Evolutionary conservation across 2,113 vertebrate genomes (phyloP).

Genomic region (Steatornis caripensis): DNA sequence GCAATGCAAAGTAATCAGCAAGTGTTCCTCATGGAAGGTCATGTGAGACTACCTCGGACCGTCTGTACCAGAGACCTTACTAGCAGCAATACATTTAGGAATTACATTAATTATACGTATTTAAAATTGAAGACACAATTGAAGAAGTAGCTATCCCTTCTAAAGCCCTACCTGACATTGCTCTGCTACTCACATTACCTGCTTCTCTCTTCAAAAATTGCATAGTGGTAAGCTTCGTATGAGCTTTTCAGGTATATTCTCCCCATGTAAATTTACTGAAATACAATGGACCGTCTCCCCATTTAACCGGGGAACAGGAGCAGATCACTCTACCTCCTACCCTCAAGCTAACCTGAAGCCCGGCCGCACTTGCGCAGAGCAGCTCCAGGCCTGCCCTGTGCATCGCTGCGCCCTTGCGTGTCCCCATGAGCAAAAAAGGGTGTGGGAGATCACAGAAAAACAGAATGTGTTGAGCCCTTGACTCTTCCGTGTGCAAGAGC

Average conservation of each 20-base stretch:
- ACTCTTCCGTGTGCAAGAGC: background rate
- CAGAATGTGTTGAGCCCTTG: too few relatives aligned
- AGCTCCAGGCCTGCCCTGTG: background rate
- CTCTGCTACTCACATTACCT: background rate
- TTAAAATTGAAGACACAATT: background rate
- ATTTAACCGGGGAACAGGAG: background rate
- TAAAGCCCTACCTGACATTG: background rate
- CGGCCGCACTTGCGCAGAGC: background rate
- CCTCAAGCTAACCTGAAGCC: background rate
- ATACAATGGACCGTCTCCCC: background rate
- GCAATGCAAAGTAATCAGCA: background rate
- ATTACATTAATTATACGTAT: background rate
- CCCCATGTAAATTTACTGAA: background rate
- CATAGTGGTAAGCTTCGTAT: background rate
- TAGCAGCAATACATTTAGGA: background rate
- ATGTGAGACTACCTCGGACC: background rate
- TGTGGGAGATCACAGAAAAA: background rate
- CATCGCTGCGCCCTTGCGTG: fast-evolving
- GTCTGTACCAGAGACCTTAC: background rate
- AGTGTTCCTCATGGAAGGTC: background rate
- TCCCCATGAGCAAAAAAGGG: background rate
- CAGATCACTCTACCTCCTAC: background rate
- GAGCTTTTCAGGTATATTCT: background rate
- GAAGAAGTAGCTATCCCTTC: background rate
- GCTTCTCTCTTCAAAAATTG: background rate